Evolutionary conservation across 1,140 invertebrate genomes (phyloP), one percentile per base, ranked within the genome.

Genomic region (Charaxes varanes): DNA sequence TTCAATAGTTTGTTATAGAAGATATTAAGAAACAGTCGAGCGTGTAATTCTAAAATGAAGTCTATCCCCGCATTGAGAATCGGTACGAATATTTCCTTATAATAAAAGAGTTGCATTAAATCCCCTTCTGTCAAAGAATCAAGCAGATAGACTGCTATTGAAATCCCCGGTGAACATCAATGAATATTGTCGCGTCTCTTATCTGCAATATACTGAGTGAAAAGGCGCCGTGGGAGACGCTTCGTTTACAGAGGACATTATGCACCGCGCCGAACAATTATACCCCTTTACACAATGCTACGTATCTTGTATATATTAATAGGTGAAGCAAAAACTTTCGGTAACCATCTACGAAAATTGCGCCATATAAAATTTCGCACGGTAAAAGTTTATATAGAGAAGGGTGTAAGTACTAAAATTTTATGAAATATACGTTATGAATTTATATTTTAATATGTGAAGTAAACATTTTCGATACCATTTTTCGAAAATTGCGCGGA

Each of bases 111-210:
- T 56, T 62, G 60, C 65, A 71, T 62, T 68, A 77, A 72, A 74
- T 70, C 63, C 71, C 62, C 67, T 76, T 64, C 61, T 57, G 53
- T 67, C 63, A 67, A 68, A 78, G 65, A 77, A 71, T 66, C 49
- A 56, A 66, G 63, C 50, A 71, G 63, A 71, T 62, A 74, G 70
- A 63, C 61, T 62, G 60, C 65, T 65, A 73, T 82, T 71, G 66
- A 77, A 68, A 58, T 73, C 72, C 65, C 70, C 58, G 52, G 72
- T 68, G 70, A 79, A 64, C 69, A 81, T 78, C 62, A 81, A 79
- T 74, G 73, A 70, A 70, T 79, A 76, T 76, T 79, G 70, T 72
- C 63, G 65, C 64, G 74, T 69, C 74, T 66, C 65, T 79, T 79
- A 79, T 77, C 77, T 64, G 53, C 66, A 62, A 62, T 65, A 55